Base-by-base conservation (phyloP, 2,888 invertebrate genomes). In the Vanessa cardui region DNA sequence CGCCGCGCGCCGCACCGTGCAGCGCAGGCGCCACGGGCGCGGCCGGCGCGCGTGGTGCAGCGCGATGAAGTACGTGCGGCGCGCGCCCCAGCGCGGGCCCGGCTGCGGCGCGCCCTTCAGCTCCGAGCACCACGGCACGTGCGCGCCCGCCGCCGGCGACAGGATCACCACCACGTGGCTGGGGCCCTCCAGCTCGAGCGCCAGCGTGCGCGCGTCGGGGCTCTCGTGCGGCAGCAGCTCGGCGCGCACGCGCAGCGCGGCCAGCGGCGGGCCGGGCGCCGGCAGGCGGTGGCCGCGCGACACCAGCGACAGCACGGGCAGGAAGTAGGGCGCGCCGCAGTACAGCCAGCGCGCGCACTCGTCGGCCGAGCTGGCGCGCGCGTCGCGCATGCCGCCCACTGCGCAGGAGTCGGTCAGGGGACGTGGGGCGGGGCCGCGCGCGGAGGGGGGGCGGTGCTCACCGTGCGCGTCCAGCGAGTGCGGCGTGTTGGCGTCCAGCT, bases 261-360 rank as follows among this genome's bases (percentile, higher is more conserved):
- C 58, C 65, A 60, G 56, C 56, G 73, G 74, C 59, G 71, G 67
- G 46, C 54, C 69, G 61, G 68, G 61, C 49, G 72, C 73, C 60
- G 69, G 69, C 64, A 74, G 58, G 70, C 71, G 31, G 69, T 75
- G 74, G 58, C 78, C 73, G 63, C 74, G 76, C 68, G 75, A 62
- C 64, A 97, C 90, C 78, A 96, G 94, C 62, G 94, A 91, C 69
- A 94, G 91, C 74, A 96, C 95, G 47, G 97, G 97, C 84, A 97
- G 95, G 80, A 95, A 94, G 89, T 96, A 97, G 16, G 97, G 97
- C 86, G 96, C 90, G 67, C 97, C 97, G 88, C 97, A 97, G 88
- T 96, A 97, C 74, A 95, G 86, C 84, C 94, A 93, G 66, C 90
- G 87, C 61, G 89, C 85, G 85, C 97, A 97, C 76, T 95, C 92